Evolutionary conservation across 2,797 vertebrate genomes (phyloP).

Genomic region (Gobio occitaniae): DNA sequence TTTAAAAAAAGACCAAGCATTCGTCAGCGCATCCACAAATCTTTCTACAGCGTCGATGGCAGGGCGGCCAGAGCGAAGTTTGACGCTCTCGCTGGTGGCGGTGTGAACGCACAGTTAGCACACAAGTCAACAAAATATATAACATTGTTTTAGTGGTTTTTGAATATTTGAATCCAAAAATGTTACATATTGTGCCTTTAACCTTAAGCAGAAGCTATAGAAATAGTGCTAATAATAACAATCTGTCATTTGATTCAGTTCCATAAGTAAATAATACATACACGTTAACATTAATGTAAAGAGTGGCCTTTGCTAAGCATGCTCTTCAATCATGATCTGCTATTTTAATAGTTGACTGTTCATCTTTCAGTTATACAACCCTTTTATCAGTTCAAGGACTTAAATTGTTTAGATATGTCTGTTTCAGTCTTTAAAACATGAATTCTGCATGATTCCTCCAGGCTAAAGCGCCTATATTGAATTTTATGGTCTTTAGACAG

Average conservation of each 20-base stretch:
- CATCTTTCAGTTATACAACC: not conserved
- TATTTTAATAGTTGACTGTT: not conserved
- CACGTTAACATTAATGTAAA: not conserved
- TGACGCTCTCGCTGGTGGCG: too few relatives aligned
- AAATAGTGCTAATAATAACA: not conserved
- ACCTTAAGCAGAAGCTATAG: too few relatives aligned
- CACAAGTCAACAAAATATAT: too few relatives aligned
- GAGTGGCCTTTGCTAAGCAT: not conserved
- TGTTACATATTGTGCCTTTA: too few relatives aligned
- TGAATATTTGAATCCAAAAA: too few relatives aligned
- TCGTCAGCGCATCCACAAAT: too few relatives aligned
- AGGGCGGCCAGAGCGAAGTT: too few relatives aligned
- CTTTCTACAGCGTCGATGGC: too few relatives aligned
- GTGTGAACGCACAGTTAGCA: too few relatives aligned
- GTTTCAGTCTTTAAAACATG: not conserved
- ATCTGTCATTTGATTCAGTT: not conserved
- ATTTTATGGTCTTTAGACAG: slow-evolving; percentile 13
- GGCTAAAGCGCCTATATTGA: not conserved
- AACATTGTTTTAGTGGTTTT: too few relatives aligned
- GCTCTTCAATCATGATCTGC: not conserved
- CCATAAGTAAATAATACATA: not conserved
- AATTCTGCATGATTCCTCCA: not conserved
- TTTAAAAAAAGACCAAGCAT: too few relatives aligned
- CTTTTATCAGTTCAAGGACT: not conserved
- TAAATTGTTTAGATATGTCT: not conserved